These are phyloP conservation scores for Thripadectes ignobilis DNA, from an alignment of 2,797 vertebrate species.

Conservation along the genomic window DNA sequence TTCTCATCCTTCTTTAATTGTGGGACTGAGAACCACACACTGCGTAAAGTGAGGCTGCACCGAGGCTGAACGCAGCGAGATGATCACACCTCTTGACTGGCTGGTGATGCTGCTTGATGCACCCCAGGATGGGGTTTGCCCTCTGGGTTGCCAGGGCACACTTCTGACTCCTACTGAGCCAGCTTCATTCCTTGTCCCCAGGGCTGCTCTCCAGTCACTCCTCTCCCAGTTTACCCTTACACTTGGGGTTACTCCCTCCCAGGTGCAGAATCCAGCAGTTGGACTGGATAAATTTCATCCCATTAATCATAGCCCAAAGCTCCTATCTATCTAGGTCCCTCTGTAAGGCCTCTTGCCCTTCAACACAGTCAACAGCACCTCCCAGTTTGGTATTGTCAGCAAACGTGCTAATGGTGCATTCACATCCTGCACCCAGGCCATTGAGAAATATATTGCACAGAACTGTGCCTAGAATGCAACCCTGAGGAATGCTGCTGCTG, in stretches of 20 bases:
- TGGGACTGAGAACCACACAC: too few species aligned
- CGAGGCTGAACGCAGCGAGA: not conserved
- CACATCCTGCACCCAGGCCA: not conserved
- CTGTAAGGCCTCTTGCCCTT: not conserved
- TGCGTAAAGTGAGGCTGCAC: not conserved
- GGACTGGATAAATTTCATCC: not conserved
- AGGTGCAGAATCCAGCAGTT: not conserved
- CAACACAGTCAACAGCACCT: not conserved
- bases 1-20: not conserved
- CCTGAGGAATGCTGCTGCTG: not conserved
- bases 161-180: not conserved
- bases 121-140: not conserved
- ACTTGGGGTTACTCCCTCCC: rapidly evolving
- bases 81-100: not conserved
- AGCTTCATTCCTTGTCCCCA: not conserved
- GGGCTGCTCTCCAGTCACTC: not conserved
- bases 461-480: not conserved
- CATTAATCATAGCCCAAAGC: not conserved
- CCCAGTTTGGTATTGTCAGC: not conserved
- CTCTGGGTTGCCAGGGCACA: not conserved
- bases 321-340: not conserved
- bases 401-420: not conserved
- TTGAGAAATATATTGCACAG: rapidly evolving
- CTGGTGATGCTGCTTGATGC: not conserved
- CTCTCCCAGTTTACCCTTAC: not conserved